Percentiles rank a stretch among this genome's conserved stretches.
phyloP scores from a whole-genome alignment of 2,888 invertebrate species.

The Drosophila pseudotakahashii region DNA sequence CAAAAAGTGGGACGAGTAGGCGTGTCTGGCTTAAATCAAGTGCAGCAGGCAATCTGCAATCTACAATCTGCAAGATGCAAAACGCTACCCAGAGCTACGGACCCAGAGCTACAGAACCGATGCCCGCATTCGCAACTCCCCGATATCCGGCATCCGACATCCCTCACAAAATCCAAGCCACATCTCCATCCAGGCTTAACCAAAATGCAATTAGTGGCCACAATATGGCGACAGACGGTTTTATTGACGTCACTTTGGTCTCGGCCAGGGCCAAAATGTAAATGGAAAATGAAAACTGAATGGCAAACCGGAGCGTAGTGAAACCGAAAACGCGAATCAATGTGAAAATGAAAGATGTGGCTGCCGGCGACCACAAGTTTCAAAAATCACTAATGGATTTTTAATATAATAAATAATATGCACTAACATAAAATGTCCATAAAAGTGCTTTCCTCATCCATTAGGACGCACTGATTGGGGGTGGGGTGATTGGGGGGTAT shows the following conservation, averaged over 20 bases:
- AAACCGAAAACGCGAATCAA: conserved; percentile 44
- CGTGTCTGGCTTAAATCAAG: conserved; percentile 45
- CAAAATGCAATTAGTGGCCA: conserved; percentile 77
- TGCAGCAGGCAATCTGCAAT: conserved; percentile 24
- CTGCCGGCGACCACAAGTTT: conserved; percentile 72
- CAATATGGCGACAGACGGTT: conserved; percentile 63
- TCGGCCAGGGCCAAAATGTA: conserved; percentile 54
- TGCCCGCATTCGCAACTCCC: not conserved
- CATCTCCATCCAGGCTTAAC: conserved; percentile 52
- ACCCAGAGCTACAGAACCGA: not conserved
- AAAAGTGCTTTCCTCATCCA: conserved; percentile 68
- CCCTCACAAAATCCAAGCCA: not conserved
- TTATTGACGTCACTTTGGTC: conserved; percentile 70
- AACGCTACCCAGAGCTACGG: not conserved
- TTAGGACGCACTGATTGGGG: conserved; percentile 49
- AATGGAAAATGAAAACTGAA: conserved; percentile 51
- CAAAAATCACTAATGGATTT: conserved; percentile 80
- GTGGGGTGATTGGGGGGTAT: not conserved
- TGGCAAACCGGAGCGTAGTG: conserved; percentile 11
- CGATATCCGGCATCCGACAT: not conserved
- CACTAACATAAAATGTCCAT: conserved; percentile 46
- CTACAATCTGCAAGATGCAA: conserved; percentile 11
- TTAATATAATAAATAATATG: conserved; percentile 79
- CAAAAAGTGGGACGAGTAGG: not conserved
- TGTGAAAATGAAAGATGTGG: conserved; percentile 72